Evolutionary conservation across 2,888 invertebrate species (phyloP).

Genomic region (Gnatocerus cornutus): DNA sequence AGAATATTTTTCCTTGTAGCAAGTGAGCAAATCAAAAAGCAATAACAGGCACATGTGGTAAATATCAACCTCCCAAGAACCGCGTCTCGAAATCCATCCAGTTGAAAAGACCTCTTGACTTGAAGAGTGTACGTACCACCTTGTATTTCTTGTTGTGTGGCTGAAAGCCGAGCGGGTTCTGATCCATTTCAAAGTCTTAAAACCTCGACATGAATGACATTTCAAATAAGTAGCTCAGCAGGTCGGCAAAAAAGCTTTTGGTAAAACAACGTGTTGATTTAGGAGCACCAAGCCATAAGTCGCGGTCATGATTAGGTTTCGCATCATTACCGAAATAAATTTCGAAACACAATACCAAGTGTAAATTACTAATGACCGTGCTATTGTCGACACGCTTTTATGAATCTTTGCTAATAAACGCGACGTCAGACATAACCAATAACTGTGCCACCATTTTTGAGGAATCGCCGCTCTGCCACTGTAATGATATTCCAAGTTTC

Average conservation of each 20-base stretch:
- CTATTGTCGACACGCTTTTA: conserved; percentile 35
- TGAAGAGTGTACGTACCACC: conserved; percentile 10
- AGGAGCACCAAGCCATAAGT: conserved; percentile 28
- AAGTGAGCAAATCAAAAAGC: neutral
- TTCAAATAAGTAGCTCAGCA: conserved; percentile 53
- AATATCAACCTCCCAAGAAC: neutral
- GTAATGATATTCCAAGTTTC: conserved; percentile 30
- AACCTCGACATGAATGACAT: conserved; percentile 52
- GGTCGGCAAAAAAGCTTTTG: conserved; percentile 42
- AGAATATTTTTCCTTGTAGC: neutral
- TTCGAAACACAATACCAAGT: conserved; percentile 30
- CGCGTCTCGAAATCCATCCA: neutral
- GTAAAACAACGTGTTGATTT: conserved; percentile 44
- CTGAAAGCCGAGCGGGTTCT: conserved; percentile 15
- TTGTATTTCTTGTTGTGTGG: conserved; percentile 19
- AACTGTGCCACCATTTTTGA: neutral
- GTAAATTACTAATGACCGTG: conserved; percentile 35
- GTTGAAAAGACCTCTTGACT: conserved; percentile 3
- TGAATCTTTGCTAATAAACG: conserved; percentile 39
- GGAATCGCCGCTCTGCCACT: conserved; percentile 1
- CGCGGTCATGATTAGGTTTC: conserved; percentile 28
- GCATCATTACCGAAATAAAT: conserved; percentile 42
- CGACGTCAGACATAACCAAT: conserved; percentile 25
- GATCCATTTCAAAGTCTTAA: conserved; percentile 39
- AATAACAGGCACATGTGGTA: neutral